Percentiles rank a stretch among this genome's conserved stretches.
phyloP scores from a whole-genome alignment of 30 jellyfish, hydroid and myxozoan species.

The Hydractinia echinata region DNA sequence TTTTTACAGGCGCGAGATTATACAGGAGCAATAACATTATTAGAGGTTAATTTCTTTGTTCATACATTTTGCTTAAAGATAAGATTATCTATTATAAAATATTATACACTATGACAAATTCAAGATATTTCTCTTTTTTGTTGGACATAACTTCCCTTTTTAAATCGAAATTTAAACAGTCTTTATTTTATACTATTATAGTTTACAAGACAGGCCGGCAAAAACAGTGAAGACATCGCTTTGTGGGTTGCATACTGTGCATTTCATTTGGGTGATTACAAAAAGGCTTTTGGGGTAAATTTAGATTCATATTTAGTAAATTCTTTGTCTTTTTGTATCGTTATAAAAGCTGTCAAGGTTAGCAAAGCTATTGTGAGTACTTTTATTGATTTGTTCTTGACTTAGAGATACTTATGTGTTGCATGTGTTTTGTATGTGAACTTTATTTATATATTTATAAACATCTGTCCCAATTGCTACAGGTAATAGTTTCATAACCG shows the following conservation, averaged over 20 bases:
- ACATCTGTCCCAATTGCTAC: no score
- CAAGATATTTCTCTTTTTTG: not conserved
- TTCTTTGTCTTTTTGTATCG: not conserved
- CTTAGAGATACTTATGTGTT: no score
- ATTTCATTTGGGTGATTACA: conserved; percentile 87
- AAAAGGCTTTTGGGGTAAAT: conserved; percentile 82
- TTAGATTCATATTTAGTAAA: not conserved
- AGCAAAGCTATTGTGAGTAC: no score
- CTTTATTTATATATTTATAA: no score
- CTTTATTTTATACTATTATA: conserved; percentile 19
- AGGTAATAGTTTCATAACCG: no score
- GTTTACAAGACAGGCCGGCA: conserved; percentile 93
- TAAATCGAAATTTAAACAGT: not conserved
- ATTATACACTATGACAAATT: not conserved
- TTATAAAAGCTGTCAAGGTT: no score
- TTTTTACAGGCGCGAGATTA: conserved; percentile 77
- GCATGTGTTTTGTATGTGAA: no score
- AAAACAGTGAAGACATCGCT: conserved; percentile 61
- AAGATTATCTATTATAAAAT: not conserved
- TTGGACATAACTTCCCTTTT: not conserved
- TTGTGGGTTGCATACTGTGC: conserved; percentile 94
- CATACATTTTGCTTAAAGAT: not conserved
- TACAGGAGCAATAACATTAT: conserved; percentile 85
- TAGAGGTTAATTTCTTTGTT: conserved; percentile 51
- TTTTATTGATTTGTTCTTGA: no score